phyloP scores from a whole-genome alignment of 2,888 invertebrate genomes.

The Apoderus coryli region DNA sequence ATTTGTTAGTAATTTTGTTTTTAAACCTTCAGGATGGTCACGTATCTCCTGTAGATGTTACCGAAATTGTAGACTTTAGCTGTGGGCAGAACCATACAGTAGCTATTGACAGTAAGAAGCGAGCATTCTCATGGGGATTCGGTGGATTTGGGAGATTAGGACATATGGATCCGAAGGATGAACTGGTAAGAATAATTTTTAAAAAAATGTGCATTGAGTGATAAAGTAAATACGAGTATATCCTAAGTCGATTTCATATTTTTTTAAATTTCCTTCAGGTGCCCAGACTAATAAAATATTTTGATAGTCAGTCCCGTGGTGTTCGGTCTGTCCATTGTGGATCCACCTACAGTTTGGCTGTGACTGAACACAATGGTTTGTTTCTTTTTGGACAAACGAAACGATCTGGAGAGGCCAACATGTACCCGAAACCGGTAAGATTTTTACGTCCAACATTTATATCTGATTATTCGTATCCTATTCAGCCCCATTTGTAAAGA shows the following conservation, averaged over 20 bases:
- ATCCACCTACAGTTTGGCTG: constrained; percentile 71
- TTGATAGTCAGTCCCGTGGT: constrained; percentile 74
- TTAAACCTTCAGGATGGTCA: constrained; percentile 75
- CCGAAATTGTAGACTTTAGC: constrained; percentile 77
- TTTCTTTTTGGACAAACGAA: constrained; percentile 87
- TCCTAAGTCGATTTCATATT: neutral
- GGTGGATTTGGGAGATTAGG: constrained; percentile 89
- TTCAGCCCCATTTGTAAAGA: too few relatives aligned
- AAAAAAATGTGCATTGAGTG: too few relatives aligned
- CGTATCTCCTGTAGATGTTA: constrained; percentile 67
- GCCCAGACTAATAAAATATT: constrained; percentile 70
- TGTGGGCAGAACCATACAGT: constrained; percentile 89
- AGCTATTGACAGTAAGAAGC: constrained; percentile 75
- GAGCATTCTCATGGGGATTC: constrained; percentile 91
- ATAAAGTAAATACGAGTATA: too few relatives aligned
- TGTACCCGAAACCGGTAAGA: constrained; percentile 17
- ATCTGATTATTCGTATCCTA: too few relatives aligned
- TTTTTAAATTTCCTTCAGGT: constrained; percentile 22
- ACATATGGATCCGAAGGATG: constrained; percentile 86
- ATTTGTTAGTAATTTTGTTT: too few relatives aligned
- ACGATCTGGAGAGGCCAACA: constrained; percentile 60
- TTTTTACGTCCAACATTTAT: too few relatives aligned
- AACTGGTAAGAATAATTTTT: constrained; percentile 45
- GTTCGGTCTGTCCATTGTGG: constrained; percentile 73
- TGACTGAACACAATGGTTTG: constrained; percentile 60